Evolutionary conservation across 2,888 invertebrate species (phyloP), one percentile per base, ranked within the genome.

Genomic region (Noctua comes): DNA sequence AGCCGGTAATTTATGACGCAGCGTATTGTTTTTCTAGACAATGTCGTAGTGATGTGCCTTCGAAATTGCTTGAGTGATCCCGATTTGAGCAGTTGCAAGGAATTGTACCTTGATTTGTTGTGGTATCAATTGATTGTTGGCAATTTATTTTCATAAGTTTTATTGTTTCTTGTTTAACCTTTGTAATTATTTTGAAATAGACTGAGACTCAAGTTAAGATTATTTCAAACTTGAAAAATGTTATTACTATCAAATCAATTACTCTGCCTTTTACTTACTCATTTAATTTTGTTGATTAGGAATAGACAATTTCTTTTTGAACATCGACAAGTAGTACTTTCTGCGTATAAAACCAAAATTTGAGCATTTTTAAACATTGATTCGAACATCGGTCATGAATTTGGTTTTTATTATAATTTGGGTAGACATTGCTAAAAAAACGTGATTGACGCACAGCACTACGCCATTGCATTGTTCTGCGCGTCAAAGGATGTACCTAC

Each of bases 11-110:
- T 80, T 84, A 86, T 79, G 80, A 71, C 70, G 51, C 65, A 48
- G 64, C 36, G 27, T 82, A 80, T 87, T 85, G 87, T 87, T 78
- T 78, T 78, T 69, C 66, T 54, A 79, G 75, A 87, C 85, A 83
- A 73, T 83, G 81, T 70, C 43, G 43, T 48, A 73, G 70, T 76
- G 62, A 69, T 59, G 70, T 36, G 74, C 10, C 27, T 65, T 68
- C 36, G 8, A 62, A 40, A 43, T 24, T 71, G 83, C 27, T 64
- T n/a, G 43, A 74, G 21, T 72, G 59, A 66, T 51, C 74, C 40
- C 57, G 78, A 76, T 68, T 77, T 18, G 13, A 71, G 46, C n/a
- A n/a, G 72, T 68, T 65, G 62, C 27, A 75, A 75, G 68, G 70
- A 65, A 79, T 80, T 65, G 51, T 64, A 24, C 48, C 48, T 84